Evolutionary conservation across 2,797 vertebrate species (phyloP), one percentile per base, ranked within the genome.

Genomic region (Thripadectes ignobilis): DNA sequence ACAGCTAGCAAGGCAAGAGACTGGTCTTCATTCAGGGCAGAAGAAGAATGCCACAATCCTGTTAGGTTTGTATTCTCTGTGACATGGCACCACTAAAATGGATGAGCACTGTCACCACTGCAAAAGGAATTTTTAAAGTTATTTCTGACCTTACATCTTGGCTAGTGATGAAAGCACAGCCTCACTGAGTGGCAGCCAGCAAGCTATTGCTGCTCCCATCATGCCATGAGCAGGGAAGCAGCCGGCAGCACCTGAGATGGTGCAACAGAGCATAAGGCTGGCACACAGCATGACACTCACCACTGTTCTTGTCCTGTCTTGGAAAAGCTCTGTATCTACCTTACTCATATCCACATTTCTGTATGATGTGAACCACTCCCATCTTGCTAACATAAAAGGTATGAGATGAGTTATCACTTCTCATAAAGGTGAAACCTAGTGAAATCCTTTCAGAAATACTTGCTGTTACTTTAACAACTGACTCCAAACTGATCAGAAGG

Each of bases 241-340:
- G n/a, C 18, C 26, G 12, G 51, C 59, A 79, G 23, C 5, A 19
- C 46, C 46, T 57, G 38, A 65, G n/a, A 34, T 55, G 61, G 36
- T 67, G 34, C 2, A 1, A 72, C 20, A 63, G n/a, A 1, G 0
- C 30, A 7, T 41, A 19, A 43, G 29, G 23, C 15, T 73, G 55
- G 55, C 57, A 54, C 39, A 61, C 46, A 57, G 2, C 7, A 3
- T 55, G 24, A 38, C 43, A 55, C 6, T 41, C 36, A 58, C 26
- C 2, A 4, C 32, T 65, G 14, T 7, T 54, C 74, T 78, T 12
- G 3, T 58, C 30, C 58, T 2, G 5, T 30, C n/a, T n/a, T 43
- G 29, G 49, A 34, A 61, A 74, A 75, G 23, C 16, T 36, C 49
- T 61, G 3, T 34, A 9, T 48, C 57, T 77, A 21, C 29, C 66